Conservation (phyloP, 2,888 invertebrate genomes). For the Anorthoa munda region DNA sequence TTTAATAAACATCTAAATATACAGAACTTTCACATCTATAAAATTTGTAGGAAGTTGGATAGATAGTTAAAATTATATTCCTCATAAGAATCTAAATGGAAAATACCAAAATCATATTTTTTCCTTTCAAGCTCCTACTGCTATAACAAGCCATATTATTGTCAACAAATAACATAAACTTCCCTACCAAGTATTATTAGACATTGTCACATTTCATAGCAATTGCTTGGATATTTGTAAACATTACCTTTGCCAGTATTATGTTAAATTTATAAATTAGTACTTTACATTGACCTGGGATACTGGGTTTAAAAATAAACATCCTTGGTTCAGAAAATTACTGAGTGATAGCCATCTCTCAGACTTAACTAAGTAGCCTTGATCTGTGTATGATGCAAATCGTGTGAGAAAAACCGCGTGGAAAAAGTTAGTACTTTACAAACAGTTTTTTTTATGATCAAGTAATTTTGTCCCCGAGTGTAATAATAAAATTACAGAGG, state of each 20-base stretch:
- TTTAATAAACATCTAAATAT: no score
- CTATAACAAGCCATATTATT: neutral
- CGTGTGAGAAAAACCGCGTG: neutral
- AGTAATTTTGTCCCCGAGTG: neutral
- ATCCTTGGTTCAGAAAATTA: constrained; percentile 1
- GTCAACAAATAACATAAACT: constrained; percentile 11
- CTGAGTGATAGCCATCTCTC: neutral
- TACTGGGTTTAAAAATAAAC: constrained; percentile 19
- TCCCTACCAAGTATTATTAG: constrained; percentile 1
- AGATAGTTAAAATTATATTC: neutral
- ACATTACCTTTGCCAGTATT: constrained; percentile 11
- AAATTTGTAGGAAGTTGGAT: neutral
- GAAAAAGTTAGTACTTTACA: neutral
- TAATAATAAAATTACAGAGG: neutral
- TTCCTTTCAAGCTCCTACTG: neutral
- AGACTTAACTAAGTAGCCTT: constrained; percentile 1
- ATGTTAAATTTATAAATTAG: constrained; percentile 25
- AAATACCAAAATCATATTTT: neutral
- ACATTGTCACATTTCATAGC: constrained; percentile 36
- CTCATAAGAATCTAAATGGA: constrained; percentile 1
- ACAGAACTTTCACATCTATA: neutral
- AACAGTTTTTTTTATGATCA: neutral
- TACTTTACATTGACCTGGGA: constrained; percentile 5
- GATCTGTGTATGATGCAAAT: no score
- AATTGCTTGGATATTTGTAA: constrained; percentile 31